Percentiles rank a stretch among this genome's conserved stretches.
These are phyloP conservation scores for Therioaphis trifolii DNA, from an alignment of 2,888 invertebrate genomes.

Conservation along the genomic window DNA sequence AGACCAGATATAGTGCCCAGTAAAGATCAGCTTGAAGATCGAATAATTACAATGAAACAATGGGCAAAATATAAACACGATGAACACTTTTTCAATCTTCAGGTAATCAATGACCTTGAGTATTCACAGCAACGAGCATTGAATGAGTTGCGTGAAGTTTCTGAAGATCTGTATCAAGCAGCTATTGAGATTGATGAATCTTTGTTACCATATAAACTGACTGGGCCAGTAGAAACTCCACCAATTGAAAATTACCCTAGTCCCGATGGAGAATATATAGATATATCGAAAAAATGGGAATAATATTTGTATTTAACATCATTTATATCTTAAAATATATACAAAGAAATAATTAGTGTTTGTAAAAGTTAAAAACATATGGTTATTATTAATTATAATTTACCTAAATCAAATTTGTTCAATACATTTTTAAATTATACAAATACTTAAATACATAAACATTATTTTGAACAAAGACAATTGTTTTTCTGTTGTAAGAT, in stretches of 20 bases:
- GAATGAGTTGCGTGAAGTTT: slow-evolving; percentile 81
- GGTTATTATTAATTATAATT: background rate
- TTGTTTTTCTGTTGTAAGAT: background rate
- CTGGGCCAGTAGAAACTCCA: slow-evolving; percentile 86
- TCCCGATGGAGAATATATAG: slow-evolving; percentile 91
- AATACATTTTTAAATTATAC: background rate
- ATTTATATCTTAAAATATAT: background rate
- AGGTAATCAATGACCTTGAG: slow-evolving; percentile 77
- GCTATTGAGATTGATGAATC: slow-evolving; percentile 83
- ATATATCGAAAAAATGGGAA: slow-evolving; percentile 84
- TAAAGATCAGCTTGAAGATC: slow-evolving; percentile 74
- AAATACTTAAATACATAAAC: background rate
- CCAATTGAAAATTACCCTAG: slow-evolving; percentile 82
- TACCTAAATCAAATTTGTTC: background rate
- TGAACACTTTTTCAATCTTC: slow-evolving; percentile 76
- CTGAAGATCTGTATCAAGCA: slow-evolving; percentile 86
- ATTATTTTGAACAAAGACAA: background rate
- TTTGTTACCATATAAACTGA: slow-evolving; percentile 76
- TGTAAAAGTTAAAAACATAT: background rate
- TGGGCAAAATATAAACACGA: slow-evolving; percentile 80
- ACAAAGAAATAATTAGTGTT: slow-evolving; percentile 11
- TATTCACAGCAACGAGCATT: slow-evolving; percentile 82
- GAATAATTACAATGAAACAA: slow-evolving; percentile 77
- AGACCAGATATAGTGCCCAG: slow-evolving; percentile 7
- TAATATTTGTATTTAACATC: background rate